These are phyloP conservation scores for Ammospiza maritima DNA, from an alignment of 2,797 vertebrate genomes.

Conservation along the genomic window DNA sequence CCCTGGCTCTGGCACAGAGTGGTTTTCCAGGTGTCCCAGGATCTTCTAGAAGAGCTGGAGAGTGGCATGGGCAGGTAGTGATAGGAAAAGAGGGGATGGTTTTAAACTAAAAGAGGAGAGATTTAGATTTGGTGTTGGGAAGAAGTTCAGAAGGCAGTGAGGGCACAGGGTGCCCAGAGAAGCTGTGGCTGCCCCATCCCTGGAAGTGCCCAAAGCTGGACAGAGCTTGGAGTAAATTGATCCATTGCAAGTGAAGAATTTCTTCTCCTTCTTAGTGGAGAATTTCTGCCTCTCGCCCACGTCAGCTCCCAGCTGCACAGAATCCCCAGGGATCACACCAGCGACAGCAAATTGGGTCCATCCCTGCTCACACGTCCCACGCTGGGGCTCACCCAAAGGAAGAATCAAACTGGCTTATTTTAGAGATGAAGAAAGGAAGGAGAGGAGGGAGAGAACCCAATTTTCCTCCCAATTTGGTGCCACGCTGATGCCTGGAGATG, in stretches of 20 bases:
- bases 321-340: not conserved
- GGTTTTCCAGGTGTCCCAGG: not conserved
- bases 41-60: no score
- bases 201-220: not conserved
- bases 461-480: not conserved
- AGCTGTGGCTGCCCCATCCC: not conserved
- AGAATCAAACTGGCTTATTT: not conserved
- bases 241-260: not conserved
- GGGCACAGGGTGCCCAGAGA: not conserved
- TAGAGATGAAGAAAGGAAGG: not conserved
- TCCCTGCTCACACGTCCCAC: not conserved
- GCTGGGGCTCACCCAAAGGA: not conserved
- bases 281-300: not conserved
- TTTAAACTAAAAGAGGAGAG: not conserved
- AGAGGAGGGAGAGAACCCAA: not conserved
- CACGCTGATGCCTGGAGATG: not conserved
- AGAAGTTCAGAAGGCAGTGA: not conserved
- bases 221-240: not conserved
- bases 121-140: not conserved
- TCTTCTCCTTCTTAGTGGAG: not conserved
- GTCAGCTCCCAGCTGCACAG: not conserved
- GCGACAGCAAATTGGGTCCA: not conserved
- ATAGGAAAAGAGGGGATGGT: not conserved
- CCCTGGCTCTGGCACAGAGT: fast-evolving
- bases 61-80: not conserved